phyloP scores from a whole-genome alignment of 1,140 invertebrate genomes.

The Myzus persicae region DNA sequence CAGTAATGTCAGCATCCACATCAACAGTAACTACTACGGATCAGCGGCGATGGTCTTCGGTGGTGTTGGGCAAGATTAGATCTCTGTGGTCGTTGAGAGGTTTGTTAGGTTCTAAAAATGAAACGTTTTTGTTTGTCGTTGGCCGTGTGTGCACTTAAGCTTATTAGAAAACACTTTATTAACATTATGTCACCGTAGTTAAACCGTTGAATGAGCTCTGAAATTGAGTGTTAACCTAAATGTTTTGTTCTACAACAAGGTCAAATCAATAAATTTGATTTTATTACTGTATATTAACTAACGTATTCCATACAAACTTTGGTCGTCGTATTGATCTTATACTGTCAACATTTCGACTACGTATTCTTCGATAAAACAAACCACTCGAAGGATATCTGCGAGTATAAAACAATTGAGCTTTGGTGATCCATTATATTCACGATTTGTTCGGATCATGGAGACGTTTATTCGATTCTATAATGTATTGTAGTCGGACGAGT shows the following conservation, averaged over 20 bases:
- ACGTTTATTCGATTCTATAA: neutral
- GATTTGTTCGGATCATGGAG: neutral
- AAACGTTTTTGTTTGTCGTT: slow-evolving; percentile 69
- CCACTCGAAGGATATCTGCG: neutral
- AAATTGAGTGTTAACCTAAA: slow-evolving; percentile 40
- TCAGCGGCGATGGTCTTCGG: slow-evolving; percentile 74
- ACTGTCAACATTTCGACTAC: no score
- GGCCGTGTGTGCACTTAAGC: slow-evolving; percentile 38
- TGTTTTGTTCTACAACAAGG: slow-evolving; percentile 27
- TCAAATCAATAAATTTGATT: slow-evolving; percentile 32
- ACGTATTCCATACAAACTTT: neutral
- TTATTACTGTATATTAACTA: neutral
- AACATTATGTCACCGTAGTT: slow-evolving; percentile 34
- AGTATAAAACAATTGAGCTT: neutral
- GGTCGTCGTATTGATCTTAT: neutral
- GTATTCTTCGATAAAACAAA: neutral
- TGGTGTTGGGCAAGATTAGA: slow-evolving; percentile 85
- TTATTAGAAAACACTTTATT: slow-evolving; percentile 34
- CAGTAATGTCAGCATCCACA: slow-evolving; percentile 65
- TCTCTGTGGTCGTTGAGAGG: slow-evolving; percentile 81
- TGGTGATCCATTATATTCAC: neutral
- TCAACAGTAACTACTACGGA: slow-evolving; percentile 65
- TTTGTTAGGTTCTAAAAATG: slow-evolving; percentile 67
- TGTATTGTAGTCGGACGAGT: neutral
- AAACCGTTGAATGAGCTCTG: neutral